Conservation (phyloP, 2,113 vertebrate genomes). For the Halcyon malimbica region DNA sequence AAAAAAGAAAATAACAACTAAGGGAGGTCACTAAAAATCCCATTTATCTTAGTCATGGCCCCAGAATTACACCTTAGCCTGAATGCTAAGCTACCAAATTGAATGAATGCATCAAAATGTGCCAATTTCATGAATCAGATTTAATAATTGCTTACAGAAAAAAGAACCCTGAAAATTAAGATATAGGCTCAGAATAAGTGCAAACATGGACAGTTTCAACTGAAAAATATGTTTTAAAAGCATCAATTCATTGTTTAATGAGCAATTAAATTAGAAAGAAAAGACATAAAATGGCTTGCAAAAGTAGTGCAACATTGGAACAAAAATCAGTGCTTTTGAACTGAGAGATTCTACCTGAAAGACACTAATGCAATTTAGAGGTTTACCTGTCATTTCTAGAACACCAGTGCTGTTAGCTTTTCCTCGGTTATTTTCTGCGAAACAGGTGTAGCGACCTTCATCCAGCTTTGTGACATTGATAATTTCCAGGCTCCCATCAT, state of each 20-base stretch:
- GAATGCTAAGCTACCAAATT: not conserved
- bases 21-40: not conserved
- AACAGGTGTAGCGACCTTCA: constrained; percentile 92
- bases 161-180: not conserved
- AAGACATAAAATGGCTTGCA: not conserved
- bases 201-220: not conserved
- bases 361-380: not conserved
- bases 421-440: constrained; percentile 91
- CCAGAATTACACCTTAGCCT: not conserved
- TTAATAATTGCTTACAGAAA: not conserved
- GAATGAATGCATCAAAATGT: not conserved
- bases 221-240: not conserved
- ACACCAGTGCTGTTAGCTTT: constrained; percentile 91
- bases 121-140: not conserved
- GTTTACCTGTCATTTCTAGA: constrained; percentile 87
- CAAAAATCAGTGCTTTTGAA: not conserved
- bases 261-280: not conserved
- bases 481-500: constrained; percentile 95
- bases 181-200: not conserved
- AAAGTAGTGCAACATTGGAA: not conserved
- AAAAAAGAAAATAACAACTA: not conserved
- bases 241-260: not conserved
- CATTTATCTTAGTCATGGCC: not conserved
- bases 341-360: not conserved
- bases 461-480: constrained; percentile 88